These are phyloP conservation scores for Propsilocerus akamusi DNA, from an alignment of 1,140 invertebrate genomes.

Conservation along the genomic window DNA sequence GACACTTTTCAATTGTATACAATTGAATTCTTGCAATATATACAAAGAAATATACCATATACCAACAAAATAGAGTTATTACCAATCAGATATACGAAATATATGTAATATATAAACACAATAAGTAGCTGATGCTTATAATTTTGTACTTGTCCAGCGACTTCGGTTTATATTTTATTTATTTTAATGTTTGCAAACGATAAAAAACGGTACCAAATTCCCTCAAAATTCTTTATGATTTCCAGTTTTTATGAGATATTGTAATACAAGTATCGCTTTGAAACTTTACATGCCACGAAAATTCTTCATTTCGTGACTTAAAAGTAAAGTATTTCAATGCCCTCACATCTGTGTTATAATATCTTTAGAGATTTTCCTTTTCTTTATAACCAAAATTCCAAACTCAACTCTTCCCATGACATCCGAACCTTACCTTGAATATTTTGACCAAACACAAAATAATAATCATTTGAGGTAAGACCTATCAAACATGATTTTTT, in stretches of 20 bases:
- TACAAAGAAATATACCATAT: too few relatives aligned
- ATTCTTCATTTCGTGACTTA: neutral
- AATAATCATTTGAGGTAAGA: neutral
- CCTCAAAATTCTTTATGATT: too few relatives aligned
- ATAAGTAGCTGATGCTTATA: too few relatives aligned
- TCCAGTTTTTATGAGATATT: slow-evolving; percentile 9
- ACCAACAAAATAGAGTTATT: too few relatives aligned
- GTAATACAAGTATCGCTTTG: neutral
- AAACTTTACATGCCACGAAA: slow-evolving; percentile 4
- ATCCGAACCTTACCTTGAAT: neutral
- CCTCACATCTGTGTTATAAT: slow-evolving; percentile 7
- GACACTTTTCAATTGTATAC: slow-evolving; percentile 2
- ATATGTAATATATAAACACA: too few relatives aligned
- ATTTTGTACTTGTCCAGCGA: too few relatives aligned
- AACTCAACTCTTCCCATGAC: neutral
- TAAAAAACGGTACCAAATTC: neutral
- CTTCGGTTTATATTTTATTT: too few relatives aligned
- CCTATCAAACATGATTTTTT: too few relatives aligned
- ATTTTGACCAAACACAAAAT: too few relatives aligned
- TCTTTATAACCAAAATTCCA: neutral
- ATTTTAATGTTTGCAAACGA: slow-evolving; percentile 2
- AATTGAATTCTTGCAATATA: slow-evolving; percentile 3
- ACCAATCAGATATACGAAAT: too few relatives aligned
- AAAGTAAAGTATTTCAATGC: slow-evolving; percentile 7
- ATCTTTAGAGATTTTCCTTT: neutral